Conservation (phyloP, 2,113 vertebrate genomes). For the Elephantulus edwardii region DNA sequence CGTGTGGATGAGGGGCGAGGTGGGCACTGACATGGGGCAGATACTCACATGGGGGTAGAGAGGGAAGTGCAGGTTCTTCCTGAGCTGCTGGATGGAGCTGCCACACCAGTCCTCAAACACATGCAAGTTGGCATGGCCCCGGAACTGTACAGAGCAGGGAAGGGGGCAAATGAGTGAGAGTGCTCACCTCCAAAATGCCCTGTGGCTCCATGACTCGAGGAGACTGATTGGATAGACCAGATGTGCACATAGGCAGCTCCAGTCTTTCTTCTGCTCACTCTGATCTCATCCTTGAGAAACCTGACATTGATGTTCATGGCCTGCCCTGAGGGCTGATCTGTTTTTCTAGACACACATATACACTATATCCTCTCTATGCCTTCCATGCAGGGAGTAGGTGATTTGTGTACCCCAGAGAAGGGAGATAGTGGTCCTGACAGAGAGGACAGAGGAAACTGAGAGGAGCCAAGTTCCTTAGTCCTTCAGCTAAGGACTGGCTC, state of each 20-base stretch:
- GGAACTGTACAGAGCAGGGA: constrained; percentile 82
- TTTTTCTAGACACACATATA: not conserved
- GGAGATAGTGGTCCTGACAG: rapidly evolving
- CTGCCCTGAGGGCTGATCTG: not conserved
- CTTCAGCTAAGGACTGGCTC: not conserved
- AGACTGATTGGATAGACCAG: not conserved
- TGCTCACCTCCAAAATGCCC: not conserved
- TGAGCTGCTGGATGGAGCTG: constrained; percentile 87
- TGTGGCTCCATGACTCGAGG: not conserved
- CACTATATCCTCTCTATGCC: not conserved
- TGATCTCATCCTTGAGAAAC: not conserved
- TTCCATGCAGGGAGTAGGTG: not conserved
- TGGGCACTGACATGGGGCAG: not conserved
- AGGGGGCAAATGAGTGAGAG: not conserved
- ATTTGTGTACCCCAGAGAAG: not conserved
- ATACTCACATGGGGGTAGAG: constrained; percentile 94
- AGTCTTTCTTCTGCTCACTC: too few relatives aligned
- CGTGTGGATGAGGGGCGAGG: not conserved
- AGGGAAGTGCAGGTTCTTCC: constrained; percentile 92
- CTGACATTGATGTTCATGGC: not conserved
- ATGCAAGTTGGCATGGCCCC: constrained; percentile 92
- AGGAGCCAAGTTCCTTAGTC: not conserved
- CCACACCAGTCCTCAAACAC: constrained; percentile 98
- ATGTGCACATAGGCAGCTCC: rapidly evolving
- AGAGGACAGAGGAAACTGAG: not conserved